Evolutionary conservation across 30 jellyfish, hydroid and myxozoan genomes (phyloP).

Genomic region (Calvadosia cruxmelitensis): DNA sequence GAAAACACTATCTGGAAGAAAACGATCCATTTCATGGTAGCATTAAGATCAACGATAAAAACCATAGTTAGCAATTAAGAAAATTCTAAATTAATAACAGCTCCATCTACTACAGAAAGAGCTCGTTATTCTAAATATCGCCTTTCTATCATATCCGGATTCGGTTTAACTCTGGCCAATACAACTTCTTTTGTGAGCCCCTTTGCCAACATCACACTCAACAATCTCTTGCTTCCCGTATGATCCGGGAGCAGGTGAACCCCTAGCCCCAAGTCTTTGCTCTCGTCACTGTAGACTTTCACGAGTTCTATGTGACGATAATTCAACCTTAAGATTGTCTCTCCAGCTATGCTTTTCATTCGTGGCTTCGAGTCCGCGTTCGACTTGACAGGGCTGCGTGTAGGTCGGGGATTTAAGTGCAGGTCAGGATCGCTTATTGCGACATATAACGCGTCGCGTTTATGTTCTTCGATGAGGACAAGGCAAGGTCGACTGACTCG

Average conservation of each 20-base stretch:
- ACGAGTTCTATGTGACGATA: background rate
- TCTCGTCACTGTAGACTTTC: background rate
- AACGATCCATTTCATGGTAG: no score
- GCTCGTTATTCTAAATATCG: no score
- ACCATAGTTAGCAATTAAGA: no score
- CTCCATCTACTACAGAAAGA: no score
- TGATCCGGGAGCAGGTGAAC: background rate
- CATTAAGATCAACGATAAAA: no score
- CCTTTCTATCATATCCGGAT: no score
- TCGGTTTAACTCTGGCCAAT: no score
- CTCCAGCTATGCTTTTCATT: background rate
- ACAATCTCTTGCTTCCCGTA: background rate
- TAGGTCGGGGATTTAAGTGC: background rate
- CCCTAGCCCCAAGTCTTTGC: background rate
- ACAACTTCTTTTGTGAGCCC: background rate
- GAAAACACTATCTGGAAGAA: no score
- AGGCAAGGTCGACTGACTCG: background rate
- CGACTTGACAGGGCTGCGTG: background rate
- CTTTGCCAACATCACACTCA: background rate
- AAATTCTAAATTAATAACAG: no score
- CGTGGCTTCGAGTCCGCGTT: no score
- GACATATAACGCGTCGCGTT: background rate
- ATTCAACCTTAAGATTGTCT: background rate
- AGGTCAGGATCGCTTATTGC: background rate
- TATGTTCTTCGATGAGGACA: background rate